Conservation (phyloP, 2,797 vertebrate genomes). For the Sebastes nivosus region DNA sequence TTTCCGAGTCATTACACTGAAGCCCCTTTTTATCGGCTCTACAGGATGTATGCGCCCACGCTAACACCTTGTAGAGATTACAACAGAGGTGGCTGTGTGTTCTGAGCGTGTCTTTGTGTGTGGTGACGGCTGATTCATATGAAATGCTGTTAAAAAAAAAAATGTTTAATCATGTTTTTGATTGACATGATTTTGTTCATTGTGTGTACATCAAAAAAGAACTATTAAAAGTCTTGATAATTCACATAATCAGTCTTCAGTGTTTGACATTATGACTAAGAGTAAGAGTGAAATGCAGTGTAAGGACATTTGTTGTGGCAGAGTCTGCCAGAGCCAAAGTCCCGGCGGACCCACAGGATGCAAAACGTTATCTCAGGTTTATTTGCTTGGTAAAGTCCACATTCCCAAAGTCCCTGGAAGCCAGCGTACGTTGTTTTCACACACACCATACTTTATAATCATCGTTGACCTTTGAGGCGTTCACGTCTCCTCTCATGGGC, state of each 20-base stretch:
- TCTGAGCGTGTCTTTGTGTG: conserved; percentile 42
- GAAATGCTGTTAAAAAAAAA: conserved; percentile 56
- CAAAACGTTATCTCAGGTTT: conserved; percentile 23
- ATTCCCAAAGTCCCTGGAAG: not conserved
- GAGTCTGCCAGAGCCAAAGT: not conserved
- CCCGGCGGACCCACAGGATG: not conserved
- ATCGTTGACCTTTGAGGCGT: conserved; percentile 33
- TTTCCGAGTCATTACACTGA: conserved; percentile 42
- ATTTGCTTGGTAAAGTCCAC: conserved; percentile 16
- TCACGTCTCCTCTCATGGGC: not conserved
- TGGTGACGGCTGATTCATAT: conserved; percentile 57
- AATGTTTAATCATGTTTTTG: conserved; percentile 64
- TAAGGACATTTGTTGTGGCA: not conserved
- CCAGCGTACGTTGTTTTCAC: not conserved
- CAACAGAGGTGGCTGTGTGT: conserved; percentile 44
- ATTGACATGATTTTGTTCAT: conserved; percentile 61
- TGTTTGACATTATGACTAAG: not conserved
- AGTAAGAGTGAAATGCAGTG: not conserved
- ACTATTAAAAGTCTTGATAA: conserved; percentile 75
- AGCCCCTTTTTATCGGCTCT: conserved; percentile 42
- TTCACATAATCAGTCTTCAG: conserved; percentile 4
- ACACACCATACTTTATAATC: conserved; percentile 1
- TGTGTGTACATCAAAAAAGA: conserved; percentile 65
- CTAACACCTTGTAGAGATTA: conserved; percentile 32
- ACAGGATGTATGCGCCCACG: conserved; percentile 39